Base-by-base conservation (phyloP, 2,113 vertebrate genomes). In the Sceloporus tristichus region DNA sequence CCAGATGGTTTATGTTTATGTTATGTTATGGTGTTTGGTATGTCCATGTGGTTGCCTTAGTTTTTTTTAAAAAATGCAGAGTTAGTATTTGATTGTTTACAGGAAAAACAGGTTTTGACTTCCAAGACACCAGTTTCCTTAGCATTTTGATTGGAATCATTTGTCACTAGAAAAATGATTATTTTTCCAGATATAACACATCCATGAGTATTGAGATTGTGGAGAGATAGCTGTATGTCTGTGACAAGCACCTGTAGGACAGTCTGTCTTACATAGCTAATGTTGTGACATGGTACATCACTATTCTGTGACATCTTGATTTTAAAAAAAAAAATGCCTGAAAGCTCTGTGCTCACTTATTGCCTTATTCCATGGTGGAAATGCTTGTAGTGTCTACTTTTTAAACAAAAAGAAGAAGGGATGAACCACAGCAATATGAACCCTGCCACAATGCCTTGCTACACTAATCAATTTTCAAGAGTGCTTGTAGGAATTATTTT, bases 131-230 rank as follows among this genome's bases (percentile, higher is more conserved):
- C 48, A 74, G 11, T 71, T 71, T 40, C 40, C 23, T 11, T 21
- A 80, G 68, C 66, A 40, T 86, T 71, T 65, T 62, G 54, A 79
- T 16, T 79, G n/a, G 19, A 48, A 54, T 79, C 38, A 68, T 86
- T 56, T 79, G 23, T 86, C 85, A 54, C 13, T 68, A 13, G 10
- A 86, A 86, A 71, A 79, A 71, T 34, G 7, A 23, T 19, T 80
- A 70, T 38, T 40, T 29, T 80, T 18, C 65, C 34, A 14, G 4
- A 71, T n/a, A 77, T 65, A 76, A 59, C 19, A 84, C 23, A 56
- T 34, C n/a, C 8, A 75, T 34, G 16, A 19, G n/a, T 75, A 27
- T 76, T 21, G 25, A 59, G 3, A 34, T 59, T 25, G 53, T 1
- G 19, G 25, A 27, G 38, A 29, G 48, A 21, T 38, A 29, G 6